Percentiles rank a stretch among this genome's conserved stretches.
These are phyloP conservation scores for Rattus norvegicus DNA, from an alignment of 2,113 vertebrate species.

Conservation along the genomic window DNA sequence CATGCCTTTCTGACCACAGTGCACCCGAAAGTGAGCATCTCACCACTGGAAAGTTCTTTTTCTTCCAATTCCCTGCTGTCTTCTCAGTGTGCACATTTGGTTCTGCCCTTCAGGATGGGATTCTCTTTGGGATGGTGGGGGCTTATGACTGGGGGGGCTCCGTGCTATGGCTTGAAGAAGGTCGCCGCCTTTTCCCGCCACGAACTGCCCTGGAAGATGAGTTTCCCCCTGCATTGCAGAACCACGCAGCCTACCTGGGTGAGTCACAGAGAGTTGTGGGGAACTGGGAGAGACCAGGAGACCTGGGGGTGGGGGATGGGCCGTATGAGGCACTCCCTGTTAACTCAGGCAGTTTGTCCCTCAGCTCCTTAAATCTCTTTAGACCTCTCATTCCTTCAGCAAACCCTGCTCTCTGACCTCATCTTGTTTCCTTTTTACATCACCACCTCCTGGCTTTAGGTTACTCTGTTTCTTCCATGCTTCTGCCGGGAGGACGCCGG, in stretches of 20 bases:
- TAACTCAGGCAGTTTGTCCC: background rate
- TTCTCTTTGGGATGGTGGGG: conserved; percentile 96
- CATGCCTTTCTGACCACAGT: background rate
- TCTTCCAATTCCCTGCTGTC: background rate
- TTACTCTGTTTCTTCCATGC: conserved; percentile 94
- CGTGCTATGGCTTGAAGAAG: conserved; percentile 89
- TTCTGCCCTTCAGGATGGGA: conserved; percentile 89
- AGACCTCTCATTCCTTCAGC: background rate
- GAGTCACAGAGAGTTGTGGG: background rate
- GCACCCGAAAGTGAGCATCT: background rate
- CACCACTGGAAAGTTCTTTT: background rate
- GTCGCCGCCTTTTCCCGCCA: conserved; percentile 85
- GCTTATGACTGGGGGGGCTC: conserved; percentile 97
- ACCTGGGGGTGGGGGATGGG: background rate
- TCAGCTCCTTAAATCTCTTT: background rate
- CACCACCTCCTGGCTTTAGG: conserved; percentile 83
- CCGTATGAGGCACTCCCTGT: background rate
- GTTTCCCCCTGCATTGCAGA: conserved; percentile 92
- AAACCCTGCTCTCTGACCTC: background rate
- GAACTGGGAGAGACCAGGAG: background rate
- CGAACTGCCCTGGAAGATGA: conserved; percentile 91
- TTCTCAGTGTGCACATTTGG: background rate
- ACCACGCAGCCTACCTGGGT: conserved; percentile 97
- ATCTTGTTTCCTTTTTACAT: background rate
- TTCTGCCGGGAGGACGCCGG: conserved; percentile 86